A percentile compares a stretch with the other conserved stretches of the same genome.
phyloP scores from a whole-genome alignment of 2,797 vertebrate species.

The Mastacembelus armatus region DNA sequence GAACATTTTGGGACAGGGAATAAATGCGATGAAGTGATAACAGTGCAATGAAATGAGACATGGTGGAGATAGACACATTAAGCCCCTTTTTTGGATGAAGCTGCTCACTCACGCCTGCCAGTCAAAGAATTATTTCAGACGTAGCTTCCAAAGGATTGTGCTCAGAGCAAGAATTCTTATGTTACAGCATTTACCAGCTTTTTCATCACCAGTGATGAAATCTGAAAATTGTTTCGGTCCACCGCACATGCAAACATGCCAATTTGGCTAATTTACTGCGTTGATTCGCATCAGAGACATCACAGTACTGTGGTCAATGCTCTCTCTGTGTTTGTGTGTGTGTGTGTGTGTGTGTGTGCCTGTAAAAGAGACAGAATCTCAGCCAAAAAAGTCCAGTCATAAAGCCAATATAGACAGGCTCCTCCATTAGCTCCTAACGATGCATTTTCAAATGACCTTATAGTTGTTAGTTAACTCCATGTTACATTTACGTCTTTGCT shows the following conservation, averaged over 20 bases:
- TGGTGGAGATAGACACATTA: constrained; percentile 43
- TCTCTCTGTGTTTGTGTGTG: no score
- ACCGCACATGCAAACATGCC: constrained; percentile 48
- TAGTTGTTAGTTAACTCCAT: constrained; percentile 42
- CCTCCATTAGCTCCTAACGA: constrained; percentile 70
- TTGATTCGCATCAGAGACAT: constrained; percentile 54
- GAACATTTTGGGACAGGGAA: constrained; percentile 27
- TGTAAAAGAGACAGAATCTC: constrained; percentile 19
- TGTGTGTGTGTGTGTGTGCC: constrained; percentile 35
- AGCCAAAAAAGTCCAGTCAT: constrained; percentile 44
- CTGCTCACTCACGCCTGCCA: constrained; percentile 48
- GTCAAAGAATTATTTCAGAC: constrained; percentile 30
- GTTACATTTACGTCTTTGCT: constrained; percentile 30
- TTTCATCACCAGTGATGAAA: constrained; percentile 45
- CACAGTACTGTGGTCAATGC: constrained; percentile 38
- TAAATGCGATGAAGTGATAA: constrained; percentile 52
- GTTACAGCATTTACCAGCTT: constrained; percentile 18
- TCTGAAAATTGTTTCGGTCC: constrained; percentile 44
- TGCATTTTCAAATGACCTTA: constrained; percentile 66
- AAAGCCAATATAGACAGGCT: constrained; percentile 68
- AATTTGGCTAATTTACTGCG: constrained; percentile 52
- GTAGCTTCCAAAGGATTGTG: constrained; percentile 42
- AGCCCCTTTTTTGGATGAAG: constrained; percentile 7
- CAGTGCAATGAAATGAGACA: constrained; percentile 47
- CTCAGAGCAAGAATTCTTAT: constrained; percentile 16